Evolutionary conservation across 2,113 vertebrate species (phyloP), one percentile per base, ranked within the genome.

Genomic region (Leucoraja erinaceus): DNA sequence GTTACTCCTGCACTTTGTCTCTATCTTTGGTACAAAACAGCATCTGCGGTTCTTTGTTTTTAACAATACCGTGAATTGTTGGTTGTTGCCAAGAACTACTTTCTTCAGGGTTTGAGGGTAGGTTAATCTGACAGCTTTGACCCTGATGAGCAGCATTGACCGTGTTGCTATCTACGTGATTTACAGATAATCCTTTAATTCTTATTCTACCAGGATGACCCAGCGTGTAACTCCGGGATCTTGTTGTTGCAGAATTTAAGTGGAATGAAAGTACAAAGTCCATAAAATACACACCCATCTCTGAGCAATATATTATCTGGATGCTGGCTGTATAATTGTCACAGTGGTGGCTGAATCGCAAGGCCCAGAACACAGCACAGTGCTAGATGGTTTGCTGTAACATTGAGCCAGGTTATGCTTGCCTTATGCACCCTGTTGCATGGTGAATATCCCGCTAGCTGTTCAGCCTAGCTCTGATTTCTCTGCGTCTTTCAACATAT

Each of bases 171-270:
- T n/a, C 54, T 59, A 61, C 10, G 56, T 28, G 20, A 9, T 12
- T n/a, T 86, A 54, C 28, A n/a, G n/a, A 59, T 88, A 88, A 88
- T 88, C 83, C 83, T 33, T 63, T 63, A 25, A 63, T 88, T 88
- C 59, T 88, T 88, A 16, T 59, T 66, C 0, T 63, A 88, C 83
- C 83, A 88, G 83, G 83, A 88, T 88, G 83, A 63, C 28, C 28
- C 83, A 86, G 59, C 28, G 63, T 63, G 83, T 31, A 88, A 66
- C 31, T 88, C 59, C 83, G n/a, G 83, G 83, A 88, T 88, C 83
- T 6, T 31, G 83, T 16, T 0, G 59, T 31, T 31, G 63, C 59
- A 66, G 28, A 16, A 33, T 7, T 88, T 16, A 18, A 4, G 54
- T 56, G 10, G 81, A 86, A 88, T 16, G 16, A 14, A 59, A 63